Base-by-base conservation (phyloP, 2,888 invertebrate genomes). In the Lasius platythorax region DNA sequence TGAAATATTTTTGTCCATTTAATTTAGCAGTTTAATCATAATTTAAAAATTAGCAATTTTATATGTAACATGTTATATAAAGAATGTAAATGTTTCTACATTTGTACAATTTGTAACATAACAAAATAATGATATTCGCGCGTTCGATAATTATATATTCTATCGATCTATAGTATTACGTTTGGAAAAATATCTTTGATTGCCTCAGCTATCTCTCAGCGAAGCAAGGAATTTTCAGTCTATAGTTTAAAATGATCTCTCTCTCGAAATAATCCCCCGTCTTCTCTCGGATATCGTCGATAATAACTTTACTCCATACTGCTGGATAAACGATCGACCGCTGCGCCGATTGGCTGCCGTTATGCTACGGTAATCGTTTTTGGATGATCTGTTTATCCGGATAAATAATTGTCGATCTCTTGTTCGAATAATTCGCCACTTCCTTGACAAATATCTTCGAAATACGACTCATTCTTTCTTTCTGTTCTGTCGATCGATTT, bases 321-420 rank as follows among this genome's bases (percentile, higher is more conserved):
- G 84, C 86, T 85, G 66, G 70, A 85, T 75, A 50, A 79, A 85
- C 75, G 85, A 91, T 89, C 84, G 84, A 84, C 72, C 74, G 53
- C 58, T 76, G 30, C 67, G 28, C 11, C 68, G 78, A 86, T 88
- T 86, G 85, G 86, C 88, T 56, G 70, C 11, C 81, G 82, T 90
- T 84, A 68, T 23, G 50, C 15, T 58, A 18, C 40, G 74, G 74
- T 87, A 87, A 91, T 91, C 88, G 89, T 72, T 90, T 88, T 87
- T 33, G 33, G 85, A 91, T 83, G 90, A 90, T 84, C 89, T 88
- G 90, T 86, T 91, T 90, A 88, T 90, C 85, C 61, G 33, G 82
- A 83, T 82, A 79, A 86, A 86, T 86, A 87, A 87, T 86, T 83
- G 40, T 40, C 46, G 46, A 74, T 75, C 72, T 63, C 61, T 40